These are phyloP conservation scores for Sycophila sp. DNA, from an alignment of 1,140 invertebrate species.

Conservation along the genomic window DNA sequence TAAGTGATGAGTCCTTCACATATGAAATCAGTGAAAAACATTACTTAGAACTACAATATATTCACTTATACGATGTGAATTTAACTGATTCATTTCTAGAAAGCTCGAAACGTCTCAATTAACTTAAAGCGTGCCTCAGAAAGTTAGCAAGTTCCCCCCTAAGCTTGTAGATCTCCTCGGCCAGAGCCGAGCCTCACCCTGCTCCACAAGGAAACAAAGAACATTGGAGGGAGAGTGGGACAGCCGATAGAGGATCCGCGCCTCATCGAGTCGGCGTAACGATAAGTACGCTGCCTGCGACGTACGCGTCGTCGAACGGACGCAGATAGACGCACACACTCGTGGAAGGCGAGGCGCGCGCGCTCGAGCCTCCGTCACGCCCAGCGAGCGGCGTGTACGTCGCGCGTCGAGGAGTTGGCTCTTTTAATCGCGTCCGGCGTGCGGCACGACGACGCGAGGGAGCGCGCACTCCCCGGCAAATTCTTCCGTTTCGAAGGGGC, in stretches of 20 bases:
- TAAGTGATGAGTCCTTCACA: too few relatives aligned
- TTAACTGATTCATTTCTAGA: too few relatives aligned
- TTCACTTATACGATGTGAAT: too few relatives aligned
- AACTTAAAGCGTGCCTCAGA: too few relatives aligned
- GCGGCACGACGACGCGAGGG: slow-evolving; percentile 2
- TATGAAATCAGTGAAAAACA: too few relatives aligned
- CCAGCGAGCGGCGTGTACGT: not conserved
- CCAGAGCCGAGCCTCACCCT: too few relatives aligned
- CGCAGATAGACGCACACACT: slow-evolving; percentile 14
- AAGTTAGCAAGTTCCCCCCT: too few relatives aligned
- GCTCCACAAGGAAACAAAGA: slow-evolving; percentile 3
- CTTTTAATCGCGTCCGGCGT: slow-evolving; percentile 32
- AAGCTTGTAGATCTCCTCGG: not conserved
- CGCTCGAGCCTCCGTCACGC: slow-evolving; percentile 17
- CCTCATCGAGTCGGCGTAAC: slow-evolving; percentile 3
- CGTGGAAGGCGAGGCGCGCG: too few relatives aligned
- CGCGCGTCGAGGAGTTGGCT: not conserved
- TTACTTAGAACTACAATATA: too few relatives aligned
- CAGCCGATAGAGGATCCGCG: not conserved
- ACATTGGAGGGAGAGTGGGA: not conserved
- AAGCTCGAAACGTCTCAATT: too few relatives aligned
- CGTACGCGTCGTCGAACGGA: not conserved
- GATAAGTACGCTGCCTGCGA: not conserved
- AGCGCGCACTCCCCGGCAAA: not conserved
- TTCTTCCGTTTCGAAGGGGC: not conserved